Conservation (phyloP, 2,113 vertebrate genomes). For the Amblyopsis rosae region DNA sequence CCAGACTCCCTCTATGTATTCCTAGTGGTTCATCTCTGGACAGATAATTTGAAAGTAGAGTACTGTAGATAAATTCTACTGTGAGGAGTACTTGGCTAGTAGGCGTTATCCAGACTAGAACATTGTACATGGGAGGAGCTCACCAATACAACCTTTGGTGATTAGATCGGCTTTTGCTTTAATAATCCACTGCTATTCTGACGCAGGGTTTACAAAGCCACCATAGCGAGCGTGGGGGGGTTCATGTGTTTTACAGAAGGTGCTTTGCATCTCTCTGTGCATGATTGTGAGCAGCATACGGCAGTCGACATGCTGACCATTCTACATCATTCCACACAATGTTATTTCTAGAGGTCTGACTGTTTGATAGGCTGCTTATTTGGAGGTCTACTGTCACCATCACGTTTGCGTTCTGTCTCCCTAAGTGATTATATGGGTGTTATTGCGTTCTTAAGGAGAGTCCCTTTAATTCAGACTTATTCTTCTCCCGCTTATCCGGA, state of each 20-base stretch:
- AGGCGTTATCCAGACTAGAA: conserved; percentile 45
- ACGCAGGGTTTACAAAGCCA: conserved; percentile 31
- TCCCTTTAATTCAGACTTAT: no score
- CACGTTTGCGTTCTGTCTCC: conserved; percentile 35
- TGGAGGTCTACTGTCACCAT: conserved; percentile 30
- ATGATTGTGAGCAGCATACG: not conserved
- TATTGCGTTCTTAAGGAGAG: no score
- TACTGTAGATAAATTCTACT: conserved; percentile 5
- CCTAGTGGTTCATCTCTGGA: no score
- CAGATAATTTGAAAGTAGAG: conserved; percentile 11
- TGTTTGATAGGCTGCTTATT: conserved; percentile 31
- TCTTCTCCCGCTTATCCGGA: no score
- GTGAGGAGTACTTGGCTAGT: conserved; percentile 31
- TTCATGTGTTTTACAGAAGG: conserved; percentile 1
- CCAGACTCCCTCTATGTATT: no score
- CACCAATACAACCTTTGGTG: conserved; percentile 54
- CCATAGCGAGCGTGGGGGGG: not conserved
- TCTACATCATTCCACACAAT: conserved; percentile 10
- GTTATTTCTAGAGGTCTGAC: conserved; percentile 24
- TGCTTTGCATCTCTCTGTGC: conserved; percentile 2
- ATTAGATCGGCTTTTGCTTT: conserved; percentile 69
- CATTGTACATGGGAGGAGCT: not conserved
- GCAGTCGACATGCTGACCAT: conserved; percentile 14
- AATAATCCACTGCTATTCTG: conserved; percentile 70
- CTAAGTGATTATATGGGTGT: conserved; percentile 39